Conservation (phyloP, 2,797 vertebrate genomes). For the Rhinoraja longicauda region DNA sequence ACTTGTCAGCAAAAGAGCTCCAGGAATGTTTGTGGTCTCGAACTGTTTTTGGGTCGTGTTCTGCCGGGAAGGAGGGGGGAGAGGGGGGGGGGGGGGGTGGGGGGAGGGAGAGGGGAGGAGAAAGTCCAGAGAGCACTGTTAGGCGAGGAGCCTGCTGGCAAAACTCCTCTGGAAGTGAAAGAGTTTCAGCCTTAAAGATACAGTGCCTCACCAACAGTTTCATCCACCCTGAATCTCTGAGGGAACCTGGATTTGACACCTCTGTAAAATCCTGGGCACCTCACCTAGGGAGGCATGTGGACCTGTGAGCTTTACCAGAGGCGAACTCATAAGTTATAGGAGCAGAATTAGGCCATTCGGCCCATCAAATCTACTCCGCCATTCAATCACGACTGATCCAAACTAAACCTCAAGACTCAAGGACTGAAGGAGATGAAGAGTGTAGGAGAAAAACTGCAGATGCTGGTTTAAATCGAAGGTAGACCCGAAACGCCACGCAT, state of each 20-base stretch:
- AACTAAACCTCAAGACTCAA: no score
- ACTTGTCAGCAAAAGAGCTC: not conserved
- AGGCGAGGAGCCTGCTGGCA: not conserved
- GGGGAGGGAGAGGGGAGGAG: not conserved
- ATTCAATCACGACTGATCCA: no score
- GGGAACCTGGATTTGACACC: not conserved
- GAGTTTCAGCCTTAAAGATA: not conserved
- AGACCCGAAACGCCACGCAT: no score
- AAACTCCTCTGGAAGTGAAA: not conserved
- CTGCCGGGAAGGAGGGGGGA: not conserved
- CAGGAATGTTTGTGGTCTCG: slow-evolving; percentile 27
- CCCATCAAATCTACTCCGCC: no score
- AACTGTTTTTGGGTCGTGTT: not conserved
- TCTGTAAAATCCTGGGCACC: not conserved
- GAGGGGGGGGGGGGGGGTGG: no score
- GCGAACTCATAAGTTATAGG: not conserved
- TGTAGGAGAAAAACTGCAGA: no score
- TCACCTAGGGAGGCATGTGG: not conserved
- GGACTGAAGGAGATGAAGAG: not conserved
- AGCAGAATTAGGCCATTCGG: no score
- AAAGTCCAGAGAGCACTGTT: not conserved
- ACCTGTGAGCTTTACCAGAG: not conserved
- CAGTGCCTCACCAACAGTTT: not conserved
- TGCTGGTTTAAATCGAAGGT: no score
- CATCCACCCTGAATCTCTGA: no score